A percentile compares a stretch with the other conserved stretches of the same genome.
Evolutionary conservation across 1,140 invertebrate species (phyloP).

Genomic region (Hirudo medicinalis): DNA sequence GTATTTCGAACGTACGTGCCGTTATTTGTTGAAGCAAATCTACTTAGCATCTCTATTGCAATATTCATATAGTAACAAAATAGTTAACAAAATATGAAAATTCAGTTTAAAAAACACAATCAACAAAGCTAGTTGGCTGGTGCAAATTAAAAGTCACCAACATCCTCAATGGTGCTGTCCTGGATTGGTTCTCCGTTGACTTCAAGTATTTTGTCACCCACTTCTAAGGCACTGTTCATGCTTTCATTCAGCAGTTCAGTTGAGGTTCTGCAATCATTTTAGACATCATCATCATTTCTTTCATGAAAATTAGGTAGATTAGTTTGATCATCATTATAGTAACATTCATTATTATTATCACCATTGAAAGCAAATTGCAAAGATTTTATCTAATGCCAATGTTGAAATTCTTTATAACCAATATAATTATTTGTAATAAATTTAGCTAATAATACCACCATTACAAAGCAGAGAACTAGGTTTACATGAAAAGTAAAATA

Average conservation of each 20-base stretch:
- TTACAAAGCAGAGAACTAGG: too few species aligned
- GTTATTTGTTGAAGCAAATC: constrained; percentile 11
- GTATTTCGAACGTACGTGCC: constrained; percentile 12
- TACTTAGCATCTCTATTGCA: background rate
- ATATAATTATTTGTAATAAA: too few species aligned
- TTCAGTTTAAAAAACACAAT: background rate
- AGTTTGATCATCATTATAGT: background rate
- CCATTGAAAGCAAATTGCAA: too few species aligned
- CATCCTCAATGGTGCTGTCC: constrained; percentile 47
- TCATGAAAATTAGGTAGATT: too few species aligned
- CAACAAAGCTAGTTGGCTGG: too few species aligned
- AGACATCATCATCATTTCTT: background rate
- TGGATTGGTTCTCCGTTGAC: constrained; percentile 75
- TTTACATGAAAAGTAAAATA: too few species aligned
- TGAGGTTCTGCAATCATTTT: background rate
- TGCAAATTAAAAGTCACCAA: constrained; percentile 24
- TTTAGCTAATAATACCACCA: too few species aligned
- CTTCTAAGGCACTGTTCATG: constrained; percentile 43
- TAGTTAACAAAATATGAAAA: background rate
- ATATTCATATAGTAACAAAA: too few species aligned
- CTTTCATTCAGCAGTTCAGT: too few species aligned
- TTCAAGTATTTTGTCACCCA: constrained; percentile 78
- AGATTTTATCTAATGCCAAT: too few species aligned
- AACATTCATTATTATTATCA: background rate
- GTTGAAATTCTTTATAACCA: too few species aligned